Evolutionary conservation across 2,113 vertebrate species (phyloP).

Genomic region (Melozone crissalis): DNA sequence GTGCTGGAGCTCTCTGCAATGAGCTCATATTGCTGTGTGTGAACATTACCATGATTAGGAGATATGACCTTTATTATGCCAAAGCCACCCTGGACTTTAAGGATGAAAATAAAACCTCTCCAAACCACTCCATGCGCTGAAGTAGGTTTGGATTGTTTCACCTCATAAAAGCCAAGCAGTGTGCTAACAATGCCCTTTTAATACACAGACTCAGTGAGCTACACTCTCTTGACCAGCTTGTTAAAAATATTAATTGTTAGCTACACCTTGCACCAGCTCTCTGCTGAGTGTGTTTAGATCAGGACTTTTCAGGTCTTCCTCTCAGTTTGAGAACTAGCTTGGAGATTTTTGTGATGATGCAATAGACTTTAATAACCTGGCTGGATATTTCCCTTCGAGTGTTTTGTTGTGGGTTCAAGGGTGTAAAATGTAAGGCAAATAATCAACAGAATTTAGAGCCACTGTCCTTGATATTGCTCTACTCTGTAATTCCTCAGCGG

Average conservation of each 20-base stretch:
- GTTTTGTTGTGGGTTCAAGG: neutral
- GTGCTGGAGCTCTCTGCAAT: conserved; percentile 73
- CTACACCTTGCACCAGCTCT: neutral
- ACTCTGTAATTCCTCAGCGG: conserved; percentile 30
- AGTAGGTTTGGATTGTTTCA: conserved; percentile 77
- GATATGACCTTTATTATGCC: conserved; percentile 80
- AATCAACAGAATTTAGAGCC: conserved; percentile 22
- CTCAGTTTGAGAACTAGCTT: neutral
- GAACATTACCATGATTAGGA: conserved; percentile 78
- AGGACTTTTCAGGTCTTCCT: neutral
- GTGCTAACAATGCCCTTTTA: conserved; percentile 64
- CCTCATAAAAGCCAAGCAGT: conserved; percentile 72
- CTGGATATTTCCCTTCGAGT: neutral
- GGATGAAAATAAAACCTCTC: conserved; percentile 73
- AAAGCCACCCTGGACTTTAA: conserved; percentile 79
- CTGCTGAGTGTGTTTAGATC: neutral
- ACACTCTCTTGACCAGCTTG: conserved; percentile 43
- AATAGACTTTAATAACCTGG: neutral
- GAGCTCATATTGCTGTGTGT: conserved; percentile 81
- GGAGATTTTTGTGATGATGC: neutral
- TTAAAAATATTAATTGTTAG: conserved; percentile 60
- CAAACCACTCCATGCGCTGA: conserved; percentile 68
- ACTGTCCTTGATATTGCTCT: conserved; percentile 9
- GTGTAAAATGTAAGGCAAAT: neutral
- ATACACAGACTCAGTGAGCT: conserved; percentile 29